Evolutionary conservation across 2,113 vertebrate genomes (phyloP), one percentile per base, ranked within the genome.

Genomic region (Mirounga angustirostris): DNA sequence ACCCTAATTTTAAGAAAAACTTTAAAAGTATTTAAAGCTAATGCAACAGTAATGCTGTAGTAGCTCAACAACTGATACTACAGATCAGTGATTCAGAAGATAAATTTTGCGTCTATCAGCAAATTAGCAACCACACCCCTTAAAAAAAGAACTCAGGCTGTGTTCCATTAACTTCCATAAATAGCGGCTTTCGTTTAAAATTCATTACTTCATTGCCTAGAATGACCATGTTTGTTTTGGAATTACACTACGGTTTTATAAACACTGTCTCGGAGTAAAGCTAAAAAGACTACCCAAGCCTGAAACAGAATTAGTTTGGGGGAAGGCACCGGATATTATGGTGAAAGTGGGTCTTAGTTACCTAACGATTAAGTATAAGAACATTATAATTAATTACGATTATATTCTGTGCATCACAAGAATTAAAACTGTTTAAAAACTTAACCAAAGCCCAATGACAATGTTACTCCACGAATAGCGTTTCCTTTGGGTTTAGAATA

Each of bases 101-200:
- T 67, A 88, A 84, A 95, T 12, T 73, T 61, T 61, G 59, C 26
- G 30, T 69, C 91, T 74, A 80, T 71, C 82, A 82, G 86, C 89
- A 97, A 96, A 94, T 59, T 56, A 84, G 61, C 94, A 88, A 84
- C 63, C 93, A 81, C 67, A 84, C 50, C 83, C 79, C 88, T 95
- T 80, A n/a, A 74, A 91, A 89, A 81, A 33, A 61, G 58, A 43
- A 90, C 30, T 88, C 36, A 18, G 54, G 33, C 52, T 36, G 56
- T 78, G 65, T 71, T 84, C 52, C 52, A 81, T 71, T 56, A 94
- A 85, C 85, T 96, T 80, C 13, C 58, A 76, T 1, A 73, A 94
- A 76, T 36, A 16, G 81, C 26, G 22, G 50, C 93, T 93, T 73
- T 78, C 26, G 15, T 80, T 69, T 71, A 82, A 95, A 91, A 88